These are phyloP conservation scores for Pristionchus japonicus DNA, from an alignment of 2,888 invertebrate species.

Conservation along the genomic window DNA sequence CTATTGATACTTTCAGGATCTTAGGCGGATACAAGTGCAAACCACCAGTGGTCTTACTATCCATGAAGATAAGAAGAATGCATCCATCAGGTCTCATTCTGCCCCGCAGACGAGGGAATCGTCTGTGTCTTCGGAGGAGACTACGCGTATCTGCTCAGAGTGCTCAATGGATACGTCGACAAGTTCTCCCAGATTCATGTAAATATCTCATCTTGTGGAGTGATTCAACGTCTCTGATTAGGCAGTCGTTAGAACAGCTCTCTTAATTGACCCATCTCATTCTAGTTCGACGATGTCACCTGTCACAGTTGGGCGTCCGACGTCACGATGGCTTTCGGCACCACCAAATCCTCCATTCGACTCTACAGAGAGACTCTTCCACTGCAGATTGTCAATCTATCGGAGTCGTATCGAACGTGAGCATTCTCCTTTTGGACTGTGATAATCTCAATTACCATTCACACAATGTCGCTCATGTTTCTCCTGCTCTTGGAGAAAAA, in stretches of 20 bases:
- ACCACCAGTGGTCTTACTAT: too few species aligned
- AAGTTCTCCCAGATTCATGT: slow-evolving; percentile 66
- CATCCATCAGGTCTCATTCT: slow-evolving; percentile 59
- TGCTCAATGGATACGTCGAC: slow-evolving; percentile 58
- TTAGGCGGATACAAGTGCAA: too few species aligned
- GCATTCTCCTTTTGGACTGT: too few species aligned
- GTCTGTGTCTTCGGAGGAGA: slow-evolving; percentile 60
- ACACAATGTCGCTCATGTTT: too few species aligned
- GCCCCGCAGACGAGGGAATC: slow-evolving; percentile 69
- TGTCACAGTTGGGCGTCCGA: slow-evolving; percentile 70
- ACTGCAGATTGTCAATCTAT: slow-evolving; percentile 63
- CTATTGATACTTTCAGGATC: too few species aligned
- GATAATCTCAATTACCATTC: too few species aligned
- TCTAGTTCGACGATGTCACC: slow-evolving; percentile 48
- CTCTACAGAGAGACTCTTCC: slow-evolving; percentile 69
- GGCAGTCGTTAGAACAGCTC: too few species aligned
- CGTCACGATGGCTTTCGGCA: slow-evolving; percentile 70
- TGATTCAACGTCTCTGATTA: too few species aligned
- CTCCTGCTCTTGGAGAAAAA: too few species aligned
- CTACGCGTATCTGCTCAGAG: slow-evolving; percentile 58
- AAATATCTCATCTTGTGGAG: too few species aligned
- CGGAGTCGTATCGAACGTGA: slow-evolving; percentile 56
- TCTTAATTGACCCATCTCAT: too few species aligned
- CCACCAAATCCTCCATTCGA: slow-evolving; percentile 55
- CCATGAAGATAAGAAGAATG: too few species aligned